A percentile compares a stretch with the other conserved stretches of the same genome.
Conservation (phyloP, 2,113 vertebrate genomes). For the Regulus satrapa region DNA sequence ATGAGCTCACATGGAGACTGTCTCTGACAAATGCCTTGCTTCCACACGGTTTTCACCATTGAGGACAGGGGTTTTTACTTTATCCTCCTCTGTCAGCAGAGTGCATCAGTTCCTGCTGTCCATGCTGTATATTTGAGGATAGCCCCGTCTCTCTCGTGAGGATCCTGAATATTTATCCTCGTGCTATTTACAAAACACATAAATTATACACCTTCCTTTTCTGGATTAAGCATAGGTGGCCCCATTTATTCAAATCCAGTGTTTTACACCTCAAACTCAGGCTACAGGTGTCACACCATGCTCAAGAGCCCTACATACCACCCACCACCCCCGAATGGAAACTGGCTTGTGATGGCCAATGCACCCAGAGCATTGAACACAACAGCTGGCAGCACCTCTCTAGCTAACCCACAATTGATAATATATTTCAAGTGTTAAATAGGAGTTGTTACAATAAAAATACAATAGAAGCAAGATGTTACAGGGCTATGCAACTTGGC, state of each 20-base stretch:
- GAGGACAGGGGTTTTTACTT: neutral
- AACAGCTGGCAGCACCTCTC: neutral
- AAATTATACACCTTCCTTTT: neutral
- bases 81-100: neutral
- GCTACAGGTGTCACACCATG: neutral
- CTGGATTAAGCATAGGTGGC: neutral
- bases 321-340: neutral
- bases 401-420: neutral
- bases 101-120: neutral
- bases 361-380: neutral
- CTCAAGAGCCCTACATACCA: neutral
- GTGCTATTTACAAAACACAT: neutral
- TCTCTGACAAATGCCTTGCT: neutral
- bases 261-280: neutral
- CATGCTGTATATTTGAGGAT: neutral
- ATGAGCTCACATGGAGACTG: neutral
- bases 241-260: neutral
- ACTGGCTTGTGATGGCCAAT: neutral
- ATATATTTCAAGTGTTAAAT: neutral
- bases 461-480: neutral
- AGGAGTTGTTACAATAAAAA: neutral
- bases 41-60: neutral
- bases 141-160: fast-evolving
- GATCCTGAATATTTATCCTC: neutral
- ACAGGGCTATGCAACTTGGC: neutral